phyloP scores from a whole-genome alignment of 2,888 invertebrate genomes.

The Coelogynopora nodosa region DNA sequence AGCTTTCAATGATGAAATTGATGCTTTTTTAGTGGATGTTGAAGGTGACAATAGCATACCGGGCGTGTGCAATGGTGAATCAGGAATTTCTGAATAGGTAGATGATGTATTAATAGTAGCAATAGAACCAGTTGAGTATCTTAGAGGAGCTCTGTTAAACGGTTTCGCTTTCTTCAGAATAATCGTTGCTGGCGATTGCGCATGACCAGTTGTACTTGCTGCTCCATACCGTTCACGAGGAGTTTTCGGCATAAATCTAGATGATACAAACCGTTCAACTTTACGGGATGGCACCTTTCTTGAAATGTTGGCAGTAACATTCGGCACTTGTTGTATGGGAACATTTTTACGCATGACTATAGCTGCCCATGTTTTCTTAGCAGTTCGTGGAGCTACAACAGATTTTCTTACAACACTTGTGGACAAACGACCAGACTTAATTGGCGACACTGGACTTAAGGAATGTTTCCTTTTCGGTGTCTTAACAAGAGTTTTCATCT shows the following conservation, averaged over 20 bases:
- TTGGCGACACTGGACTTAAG: not conserved
- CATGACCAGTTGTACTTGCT: conserved; percentile 57
- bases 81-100: not conserved
- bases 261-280: not conserved
- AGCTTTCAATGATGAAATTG: not conserved
- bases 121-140: not conserved
- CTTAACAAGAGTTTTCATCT: not conserved
- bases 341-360: conserved; percentile 9
- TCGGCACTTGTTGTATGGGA: not conserved
- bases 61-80: not conserved
- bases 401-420: not conserved
- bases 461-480: not conserved
- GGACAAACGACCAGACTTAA: too few species aligned
- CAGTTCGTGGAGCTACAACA: not conserved
- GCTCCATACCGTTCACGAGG: conserved; percentile 45
- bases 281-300: not conserved
- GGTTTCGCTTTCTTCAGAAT: conserved; percentile 1
- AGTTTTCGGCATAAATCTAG: conserved; percentile 20
- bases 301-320: not conserved
- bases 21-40: not conserved
- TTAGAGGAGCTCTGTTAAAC: not conserved
- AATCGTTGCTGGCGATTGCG: conserved; percentile 56
- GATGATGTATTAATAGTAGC: not conserved
- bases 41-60: not conserved
- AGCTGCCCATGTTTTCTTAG: conserved; percentile 9